Base-by-base conservation (phyloP, 2,113 vertebrate species). In the Calonectris borealis region DNA sequence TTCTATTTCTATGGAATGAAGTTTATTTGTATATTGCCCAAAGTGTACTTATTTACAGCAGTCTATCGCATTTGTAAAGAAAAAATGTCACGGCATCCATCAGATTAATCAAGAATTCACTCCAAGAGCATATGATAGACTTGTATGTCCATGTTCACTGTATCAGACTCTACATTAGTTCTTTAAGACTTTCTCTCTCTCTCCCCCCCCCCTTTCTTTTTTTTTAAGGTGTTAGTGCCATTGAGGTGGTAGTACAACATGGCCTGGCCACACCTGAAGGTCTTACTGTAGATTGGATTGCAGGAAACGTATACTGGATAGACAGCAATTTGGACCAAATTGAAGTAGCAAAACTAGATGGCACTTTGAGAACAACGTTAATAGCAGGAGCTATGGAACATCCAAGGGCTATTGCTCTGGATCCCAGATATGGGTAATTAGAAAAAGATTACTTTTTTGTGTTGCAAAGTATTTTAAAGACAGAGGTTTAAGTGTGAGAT, bases 281-380 rank as follows among this genome's bases (percentile, higher is more conserved):
- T 49, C 97, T 99, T 85, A 99, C 99, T 8, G 99, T 99, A 31
- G 99, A 99, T 87, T 99, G 99, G 99, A 99, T 99, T 88, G 99
- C 99, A 38, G 99, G 98, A 81, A 99, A 99, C 95, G 98, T 99
- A 36, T 99, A 99, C 96, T 99, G 99, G 99, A 99, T 99, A 88
- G 99, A 99, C 97, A 99, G 99, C 97, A 99, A 99, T 90, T 97
- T 99, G 98, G 99, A 99, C 95, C 99, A 99, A 97, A 99, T 99
- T 5, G 99, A 99, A 97, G 99, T 99, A 55, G 99, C 99, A 66
- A 99, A 99, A 96, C 97, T 99, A 10, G 99, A 99, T 52, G 99
- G 99, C 66, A 98, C 98, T 60, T 98, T 99, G 98, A 99, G 99
- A 94, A 98, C 99, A 42, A 99, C 99, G 0, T 97, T 99, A 70